Evolutionary conservation across 2,888 invertebrate genomes (phyloP), one percentile per base, ranked within the genome.

Genomic region (Scaptodrosophila latifasciaeformis): DNA sequence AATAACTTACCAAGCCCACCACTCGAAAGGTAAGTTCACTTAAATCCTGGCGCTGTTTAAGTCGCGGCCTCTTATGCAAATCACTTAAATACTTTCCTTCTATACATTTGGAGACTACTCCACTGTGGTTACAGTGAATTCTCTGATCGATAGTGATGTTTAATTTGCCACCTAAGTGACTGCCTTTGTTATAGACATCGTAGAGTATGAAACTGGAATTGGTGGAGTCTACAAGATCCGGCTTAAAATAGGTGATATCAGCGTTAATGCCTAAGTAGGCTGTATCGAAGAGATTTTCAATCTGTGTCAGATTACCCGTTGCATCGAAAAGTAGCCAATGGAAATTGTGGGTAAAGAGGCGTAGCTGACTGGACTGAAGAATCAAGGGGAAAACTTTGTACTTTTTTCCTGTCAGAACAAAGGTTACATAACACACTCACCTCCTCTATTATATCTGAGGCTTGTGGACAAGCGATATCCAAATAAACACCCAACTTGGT

Each of bases 111-210:
- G 84, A 85, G n/a, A n/a, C n/a, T n/a, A n/a, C n/a, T n/a, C n/a
- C n/a, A n/a, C 21, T 60, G 0, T 1, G 39, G 58, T 54, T 62
- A 53, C 84, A 85, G 2, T 45, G 49, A 1, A 84, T 24, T 52
- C 66, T 67, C 53, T 70, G 77, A 55, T 85, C 82, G 1, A 72
- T 35, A 0, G 85, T 85, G 19, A 85, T 65, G 53, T 86, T 86
- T 0, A 87, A 55, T 19, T 65, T 54, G 0, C 85, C 86, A 10
- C 86, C 86, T 44, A 83, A 47, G 24, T 68, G 65, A 29, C 71
- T 76, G 1, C 86, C 87, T 31, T 82, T 82, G 37, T 86, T 85
- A 52, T 85, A 87, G 6, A 85, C 74, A 68, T 86, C 87, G 40
- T 79, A 83, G 7, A 81, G 54, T 0, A 63, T 54, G 21, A 66